Conservation (phyloP, 2,113 vertebrate species). For the Corvus cornix region DNA sequence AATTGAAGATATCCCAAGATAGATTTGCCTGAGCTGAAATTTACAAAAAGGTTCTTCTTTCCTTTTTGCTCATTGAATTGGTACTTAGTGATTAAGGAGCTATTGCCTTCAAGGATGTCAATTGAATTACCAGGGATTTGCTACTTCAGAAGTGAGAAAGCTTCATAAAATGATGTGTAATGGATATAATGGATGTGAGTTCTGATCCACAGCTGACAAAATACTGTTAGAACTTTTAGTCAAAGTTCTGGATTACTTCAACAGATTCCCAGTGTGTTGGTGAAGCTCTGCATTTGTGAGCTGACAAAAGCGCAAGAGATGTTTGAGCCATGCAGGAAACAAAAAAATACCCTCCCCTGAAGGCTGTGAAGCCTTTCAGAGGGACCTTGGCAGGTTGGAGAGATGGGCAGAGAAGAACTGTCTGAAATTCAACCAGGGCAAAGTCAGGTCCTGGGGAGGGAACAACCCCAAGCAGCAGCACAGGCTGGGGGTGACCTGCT, state of each 20-base stretch:
- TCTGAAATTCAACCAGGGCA: not conserved
- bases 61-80: slow-evolving; percentile 10
- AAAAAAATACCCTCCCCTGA: not conserved
- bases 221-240: not conserved
- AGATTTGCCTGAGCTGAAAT: slow-evolving; percentile 8
- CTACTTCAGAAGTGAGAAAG: not conserved
- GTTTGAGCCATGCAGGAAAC: not conserved
- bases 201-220: not conserved
- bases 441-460: not conserved
- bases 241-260: not conserved
- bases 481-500: not conserved
- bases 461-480: not conserved
- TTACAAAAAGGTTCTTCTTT: not conserved
- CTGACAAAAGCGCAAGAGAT: not conserved
- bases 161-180: not conserved
- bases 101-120: slow-evolving; percentile 26
- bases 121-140: slow-evolving; percentile 19
- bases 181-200: not conserved
- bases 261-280: not conserved
- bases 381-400: not conserved
- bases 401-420: not conserved
- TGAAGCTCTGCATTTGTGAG: not conserved
- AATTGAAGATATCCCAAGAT: slow-evolving; percentile 45
- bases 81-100: not conserved
- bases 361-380: not conserved